phyloP scores from a whole-genome alignment of 2,888 invertebrate genomes.

The Andrena marginata region DNA sequence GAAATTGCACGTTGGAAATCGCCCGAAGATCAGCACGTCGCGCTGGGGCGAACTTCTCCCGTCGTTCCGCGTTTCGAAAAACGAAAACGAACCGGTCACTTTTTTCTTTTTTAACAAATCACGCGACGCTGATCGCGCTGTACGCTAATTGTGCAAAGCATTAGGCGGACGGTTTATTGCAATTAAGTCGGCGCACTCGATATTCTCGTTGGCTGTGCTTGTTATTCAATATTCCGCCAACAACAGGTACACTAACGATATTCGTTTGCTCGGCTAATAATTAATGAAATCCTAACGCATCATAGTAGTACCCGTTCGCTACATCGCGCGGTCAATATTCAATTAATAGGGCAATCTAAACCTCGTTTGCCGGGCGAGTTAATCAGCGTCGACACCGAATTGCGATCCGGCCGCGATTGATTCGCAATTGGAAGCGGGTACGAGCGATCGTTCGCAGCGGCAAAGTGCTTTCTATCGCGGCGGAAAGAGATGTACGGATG shows the following conservation, averaged over 20 bases:
- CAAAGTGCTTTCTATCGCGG: neutral
- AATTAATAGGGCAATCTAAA: conserved; percentile 4
- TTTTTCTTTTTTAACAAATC: too few relatives aligned
- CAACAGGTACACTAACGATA: neutral
- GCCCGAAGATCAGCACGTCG: too few relatives aligned
- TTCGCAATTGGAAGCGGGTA: neutral
- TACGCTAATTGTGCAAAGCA: too few relatives aligned
- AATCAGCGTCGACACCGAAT: neutral
- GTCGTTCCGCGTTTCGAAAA: too few relatives aligned
- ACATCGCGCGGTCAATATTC: conserved; percentile 7
- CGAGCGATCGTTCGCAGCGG: neutral
- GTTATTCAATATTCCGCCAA: neutral
- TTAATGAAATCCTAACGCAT: neutral
- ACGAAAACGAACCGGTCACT: too few relatives aligned
- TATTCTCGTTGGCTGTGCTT: neutral
- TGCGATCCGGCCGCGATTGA: neutral
- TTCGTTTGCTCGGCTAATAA: neutral
- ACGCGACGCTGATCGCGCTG: too few relatives aligned
- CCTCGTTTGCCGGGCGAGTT: neutral
- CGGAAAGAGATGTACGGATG: neutral
- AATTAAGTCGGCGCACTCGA: neutral
- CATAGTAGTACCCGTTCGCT: neutral
- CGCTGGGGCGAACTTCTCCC: too few relatives aligned
- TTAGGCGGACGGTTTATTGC: too few relatives aligned
- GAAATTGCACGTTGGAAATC: too few relatives aligned